phyloP scores from a whole-genome alignment of 2,113 vertebrate species.

The Canis aureus region DNA sequence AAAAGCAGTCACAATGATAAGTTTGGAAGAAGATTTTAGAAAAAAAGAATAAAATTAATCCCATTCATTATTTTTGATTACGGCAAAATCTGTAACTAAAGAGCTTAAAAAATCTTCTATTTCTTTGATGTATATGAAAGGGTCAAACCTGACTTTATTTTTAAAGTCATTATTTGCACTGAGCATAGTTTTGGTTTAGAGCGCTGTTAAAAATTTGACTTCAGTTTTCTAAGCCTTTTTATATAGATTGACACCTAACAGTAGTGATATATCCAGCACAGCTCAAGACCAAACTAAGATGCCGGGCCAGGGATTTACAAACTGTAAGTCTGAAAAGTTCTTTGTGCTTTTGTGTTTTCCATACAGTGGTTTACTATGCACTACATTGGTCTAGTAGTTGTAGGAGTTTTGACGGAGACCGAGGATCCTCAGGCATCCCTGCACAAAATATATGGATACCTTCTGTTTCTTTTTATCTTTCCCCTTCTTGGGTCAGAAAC shows the following conservation, averaged over 20 bases:
- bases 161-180: not conserved
- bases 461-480: not conserved
- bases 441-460: not conserved
- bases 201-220: not conserved
- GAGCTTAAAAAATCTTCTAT: not conserved
- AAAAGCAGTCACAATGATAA: not conserved
- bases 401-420: not conserved
- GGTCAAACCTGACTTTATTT: not conserved
- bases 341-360: not conserved
- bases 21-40: not conserved
- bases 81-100: not conserved
- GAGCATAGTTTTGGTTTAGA: constrained; percentile 34
- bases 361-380: not conserved
- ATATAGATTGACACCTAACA: not conserved
- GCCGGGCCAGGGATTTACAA: not conserved
- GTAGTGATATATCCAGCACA: not conserved
- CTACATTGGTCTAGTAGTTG: not conserved
- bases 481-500: not conserved
- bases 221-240: constrained; percentile 25
- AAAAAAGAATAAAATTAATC: not conserved
- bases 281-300: not conserved
- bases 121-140: not conserved
- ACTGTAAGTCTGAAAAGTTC: not conserved
- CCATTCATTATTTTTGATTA: constrained; percentile 14
- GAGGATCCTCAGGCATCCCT: not conserved